Conservation (phyloP, 2,797 vertebrate genomes). For the Brachyalestes nurse region DNA sequence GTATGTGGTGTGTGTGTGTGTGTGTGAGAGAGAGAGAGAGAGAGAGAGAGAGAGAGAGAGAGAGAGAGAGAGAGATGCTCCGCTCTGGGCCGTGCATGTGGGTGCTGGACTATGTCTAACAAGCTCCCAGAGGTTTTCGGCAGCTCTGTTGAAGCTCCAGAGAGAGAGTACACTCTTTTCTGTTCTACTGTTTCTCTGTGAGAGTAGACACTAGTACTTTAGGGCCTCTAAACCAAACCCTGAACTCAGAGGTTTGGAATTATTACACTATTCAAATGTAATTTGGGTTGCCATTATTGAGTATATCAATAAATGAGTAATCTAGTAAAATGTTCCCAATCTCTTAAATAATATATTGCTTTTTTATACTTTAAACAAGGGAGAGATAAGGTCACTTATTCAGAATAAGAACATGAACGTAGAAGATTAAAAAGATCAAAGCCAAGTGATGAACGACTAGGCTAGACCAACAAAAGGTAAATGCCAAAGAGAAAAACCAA, state of each 20-base stretch:
- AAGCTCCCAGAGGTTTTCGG: conserved; percentile 65
- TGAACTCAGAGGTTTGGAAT: not conserved
- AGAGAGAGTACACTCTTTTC: not conserved
- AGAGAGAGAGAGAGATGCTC: not conserved
- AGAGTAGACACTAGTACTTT: not conserved
- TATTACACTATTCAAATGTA: not conserved
- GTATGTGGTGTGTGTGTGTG: conserved; percentile 18
- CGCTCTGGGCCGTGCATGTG: conserved; percentile 32
- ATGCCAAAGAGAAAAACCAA: too few species aligned
- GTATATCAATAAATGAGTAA: too few species aligned
- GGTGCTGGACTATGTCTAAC: conserved; percentile 67
- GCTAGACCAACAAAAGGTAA: too few species aligned
- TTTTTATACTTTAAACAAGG: too few species aligned
- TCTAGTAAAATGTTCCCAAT: too few species aligned
- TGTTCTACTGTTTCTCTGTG: not conserved
- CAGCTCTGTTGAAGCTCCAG: not conserved
- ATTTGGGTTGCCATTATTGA: too few species aligned
- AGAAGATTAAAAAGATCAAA: too few species aligned
- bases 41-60: too few species aligned
- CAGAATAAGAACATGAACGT: too few species aligned
- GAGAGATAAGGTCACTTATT: too few species aligned
- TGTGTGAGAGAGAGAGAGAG: not conserved
- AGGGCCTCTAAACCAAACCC: not conserved
- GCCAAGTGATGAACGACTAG: too few species aligned
- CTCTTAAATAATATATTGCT: too few species aligned